Base-by-base conservation (phyloP, 2,113 vertebrate species). In the Mustela nigripes region DNA sequence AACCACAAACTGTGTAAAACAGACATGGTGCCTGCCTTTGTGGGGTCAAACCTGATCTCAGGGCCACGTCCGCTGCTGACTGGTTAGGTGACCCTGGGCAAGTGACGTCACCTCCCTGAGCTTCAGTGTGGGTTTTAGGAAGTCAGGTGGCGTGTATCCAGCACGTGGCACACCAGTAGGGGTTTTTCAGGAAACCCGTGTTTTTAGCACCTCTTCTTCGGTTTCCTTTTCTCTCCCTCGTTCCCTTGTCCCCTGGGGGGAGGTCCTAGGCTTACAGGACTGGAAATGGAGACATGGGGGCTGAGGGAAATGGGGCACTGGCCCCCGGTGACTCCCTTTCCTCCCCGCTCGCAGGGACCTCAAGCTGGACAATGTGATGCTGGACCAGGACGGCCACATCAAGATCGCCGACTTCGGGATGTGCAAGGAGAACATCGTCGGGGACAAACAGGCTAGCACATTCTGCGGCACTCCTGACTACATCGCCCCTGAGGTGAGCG, bases 381-480 rank as follows among this genome's bases (percentile, higher is more conserved):
- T 99, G 93, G 99, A 99, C 97, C 98, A 97, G 69, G 99, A 99
- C 2, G 99, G 99, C 45, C 99, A 99, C 97, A 99, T 99, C 96
- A 99, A 99, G 98, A 99, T 99, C 11, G 99, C 99, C 0, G 99
- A 99, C 96, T 99, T 99, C 15, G 99, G 99, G 36, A 99, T 99
- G 99, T 99, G 99, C 97, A 99, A 99, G 98, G 99, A 99, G 98
- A 99, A 99, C 0, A 98, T 99, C 87, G 95, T 99, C 19, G 99
- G 99, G 1, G 99, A 99, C 7, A 99, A 99, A 96, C 99, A 99
- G 15, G 99, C 99, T 1, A 99, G 99, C 67, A 99, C 99, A 4
- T 99, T 99, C 98, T 99, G 99, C 0, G 99, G 99, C 28, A 99
- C 99, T 9, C 99, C 99, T 0, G 99, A 99, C 98, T 99, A 99